Conservation (phyloP, 2,797 vertebrate genomes). For the Pseudomugil gertrudae region DNA sequence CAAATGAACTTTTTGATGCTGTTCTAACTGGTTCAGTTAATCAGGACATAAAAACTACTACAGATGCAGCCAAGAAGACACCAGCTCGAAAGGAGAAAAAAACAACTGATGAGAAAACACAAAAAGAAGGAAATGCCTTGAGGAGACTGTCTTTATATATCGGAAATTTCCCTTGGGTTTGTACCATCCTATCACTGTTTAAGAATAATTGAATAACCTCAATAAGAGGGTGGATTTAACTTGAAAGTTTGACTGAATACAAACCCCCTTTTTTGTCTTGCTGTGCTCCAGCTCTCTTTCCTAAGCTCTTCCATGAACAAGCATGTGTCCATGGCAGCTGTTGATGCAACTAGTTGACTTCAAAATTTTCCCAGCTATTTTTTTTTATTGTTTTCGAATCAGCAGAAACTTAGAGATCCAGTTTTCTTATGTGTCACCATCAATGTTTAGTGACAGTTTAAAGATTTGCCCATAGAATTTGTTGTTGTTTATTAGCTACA, state of each 20-base stretch:
- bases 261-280: background rate
- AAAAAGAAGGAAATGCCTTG: slow-evolving; percentile 71
- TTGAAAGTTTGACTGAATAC: background rate
- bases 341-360: too few relatives aligned
- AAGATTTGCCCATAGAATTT: background rate
- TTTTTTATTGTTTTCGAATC: background rate
- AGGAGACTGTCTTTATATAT: slow-evolving; percentile 87
- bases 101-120: slow-evolving; percentile 78
- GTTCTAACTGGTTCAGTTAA: slow-evolving; percentile 87
- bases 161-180: slow-evolving; percentile 95
- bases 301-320: background rate
- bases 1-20: slow-evolving; percentile 93
- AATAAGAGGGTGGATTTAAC: background rate
- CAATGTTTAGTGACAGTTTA: background rate
- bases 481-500: background rate
- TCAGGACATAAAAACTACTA: slow-evolving; percentile 68
- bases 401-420: background rate
- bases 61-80: slow-evolving; percentile 64
- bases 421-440: background rate
- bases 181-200: slow-evolving; percentile 32
- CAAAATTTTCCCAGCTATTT: too few relatives aligned
- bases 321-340: too few relatives aligned
- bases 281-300: background rate
- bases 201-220: background rate
- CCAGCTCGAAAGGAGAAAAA: slow-evolving; percentile 74